Conservation (phyloP, 2,113 vertebrate species). For the Sylvia atricapilla region DNA sequence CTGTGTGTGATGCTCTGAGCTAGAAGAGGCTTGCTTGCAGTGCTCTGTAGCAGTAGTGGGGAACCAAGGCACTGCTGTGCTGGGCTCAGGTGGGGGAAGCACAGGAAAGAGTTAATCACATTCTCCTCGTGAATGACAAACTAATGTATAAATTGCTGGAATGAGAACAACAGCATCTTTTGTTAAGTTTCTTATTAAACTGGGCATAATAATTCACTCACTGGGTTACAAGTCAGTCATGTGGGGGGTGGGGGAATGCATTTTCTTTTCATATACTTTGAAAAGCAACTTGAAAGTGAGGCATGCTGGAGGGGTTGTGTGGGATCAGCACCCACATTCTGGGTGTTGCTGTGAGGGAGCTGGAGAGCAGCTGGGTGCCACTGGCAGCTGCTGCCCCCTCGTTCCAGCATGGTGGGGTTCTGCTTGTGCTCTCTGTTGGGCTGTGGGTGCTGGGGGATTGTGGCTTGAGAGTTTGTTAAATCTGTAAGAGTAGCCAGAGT, state of each 20-base stretch:
- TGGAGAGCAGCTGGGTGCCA: not conserved
- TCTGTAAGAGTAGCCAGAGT: not conserved
- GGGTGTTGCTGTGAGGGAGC: not conserved
- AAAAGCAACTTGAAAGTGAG: not conserved
- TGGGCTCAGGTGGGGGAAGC: not conserved
- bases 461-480: not conserved
- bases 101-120: fast-evolving
- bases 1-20: not conserved
- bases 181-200: not conserved
- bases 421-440: not conserved
- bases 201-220: not conserved
- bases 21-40: not conserved
- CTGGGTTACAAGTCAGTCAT: not conserved
- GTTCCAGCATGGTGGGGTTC: fast-evolving
- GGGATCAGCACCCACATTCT: fast-evolving
- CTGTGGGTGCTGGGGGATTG: not conserved
- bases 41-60: not conserved
- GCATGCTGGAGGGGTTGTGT: not conserved
- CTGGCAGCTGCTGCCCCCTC: fast-evolving
- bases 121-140: not conserved
- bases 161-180: not conserved
- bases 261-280: not conserved
- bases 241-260: no score
- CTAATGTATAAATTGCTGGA: not conserved
- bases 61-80: not conserved